Evolutionary conservation across 2,888 invertebrate genomes (phyloP).

Genomic region (Trichopria drosophilae): DNA sequence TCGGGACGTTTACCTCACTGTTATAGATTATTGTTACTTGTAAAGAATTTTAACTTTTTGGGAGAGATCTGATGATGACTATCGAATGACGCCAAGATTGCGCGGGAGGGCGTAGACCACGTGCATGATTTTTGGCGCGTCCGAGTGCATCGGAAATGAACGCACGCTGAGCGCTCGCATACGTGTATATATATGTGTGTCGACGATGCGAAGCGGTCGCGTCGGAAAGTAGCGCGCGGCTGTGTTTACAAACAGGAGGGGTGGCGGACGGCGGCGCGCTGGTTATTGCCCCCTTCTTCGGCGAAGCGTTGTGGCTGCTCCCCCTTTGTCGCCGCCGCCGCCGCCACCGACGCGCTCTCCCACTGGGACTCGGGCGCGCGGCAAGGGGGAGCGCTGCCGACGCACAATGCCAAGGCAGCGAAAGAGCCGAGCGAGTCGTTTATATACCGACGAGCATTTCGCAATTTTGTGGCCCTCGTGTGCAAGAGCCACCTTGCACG

Average conservation of each 20-base stretch:
- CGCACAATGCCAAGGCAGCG: slow-evolving; percentile 19
- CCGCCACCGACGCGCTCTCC: slow-evolving; percentile 6
- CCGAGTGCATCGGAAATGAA: slow-evolving; percentile 14
- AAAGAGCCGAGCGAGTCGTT: background rate
- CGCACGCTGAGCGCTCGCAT: too few species aligned
- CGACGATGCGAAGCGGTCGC: slow-evolving; percentile 40
- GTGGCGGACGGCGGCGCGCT: slow-evolving; percentile 28
- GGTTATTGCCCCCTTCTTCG: slow-evolving; percentile 43
- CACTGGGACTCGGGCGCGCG: background rate
- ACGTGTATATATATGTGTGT: slow-evolving; percentile 8
- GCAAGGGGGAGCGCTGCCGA: background rate
- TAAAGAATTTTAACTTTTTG: too few species aligned
- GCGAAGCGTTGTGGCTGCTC: slow-evolving; percentile 23
- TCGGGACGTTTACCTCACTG: too few species aligned
- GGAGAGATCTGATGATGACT: too few species aligned
- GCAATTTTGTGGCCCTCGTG: too few species aligned
- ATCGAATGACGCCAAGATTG: too few species aligned
- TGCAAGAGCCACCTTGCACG: too few species aligned
- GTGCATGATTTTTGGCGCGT: too few species aligned
- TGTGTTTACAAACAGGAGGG: slow-evolving; percentile 48
- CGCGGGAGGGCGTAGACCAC: too few species aligned
- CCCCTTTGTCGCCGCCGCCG: background rate
- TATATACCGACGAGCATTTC: too few species aligned
- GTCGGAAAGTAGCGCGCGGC: slow-evolving; percentile 45
- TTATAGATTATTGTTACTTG: too few species aligned